Conservation (phyloP, 2,797 vertebrate species). For the Carduelis carduelis region DNA sequence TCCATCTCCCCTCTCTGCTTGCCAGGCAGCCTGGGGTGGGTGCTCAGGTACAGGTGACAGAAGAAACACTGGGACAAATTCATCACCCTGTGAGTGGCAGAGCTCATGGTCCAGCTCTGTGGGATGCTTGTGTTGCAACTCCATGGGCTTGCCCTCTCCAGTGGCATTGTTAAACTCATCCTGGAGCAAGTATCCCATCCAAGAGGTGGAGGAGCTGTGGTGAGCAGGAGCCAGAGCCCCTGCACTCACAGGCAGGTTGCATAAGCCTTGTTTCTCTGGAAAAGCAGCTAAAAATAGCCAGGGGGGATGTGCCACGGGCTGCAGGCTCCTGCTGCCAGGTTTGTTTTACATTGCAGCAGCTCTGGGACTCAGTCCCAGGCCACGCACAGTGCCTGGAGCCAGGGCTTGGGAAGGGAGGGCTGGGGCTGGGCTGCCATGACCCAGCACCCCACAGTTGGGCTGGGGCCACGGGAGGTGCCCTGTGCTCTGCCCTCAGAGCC, state of each 20-base stretch:
- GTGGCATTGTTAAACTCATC: not conserved
- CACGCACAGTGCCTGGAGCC: accelerated
- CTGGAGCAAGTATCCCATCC: not conserved
- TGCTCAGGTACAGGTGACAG: not conserved
- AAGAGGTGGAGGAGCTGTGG: accelerated
- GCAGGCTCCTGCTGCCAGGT: not conserved
- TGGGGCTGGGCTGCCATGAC: accelerated
- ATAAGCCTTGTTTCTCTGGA: not conserved
- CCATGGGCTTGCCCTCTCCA: not conserved
- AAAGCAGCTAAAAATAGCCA: constrained; percentile 44
- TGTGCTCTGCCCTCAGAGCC: not conserved
- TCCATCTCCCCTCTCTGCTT: not conserved
- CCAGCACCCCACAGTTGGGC: not conserved
- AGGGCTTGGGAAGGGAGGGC: not conserved
- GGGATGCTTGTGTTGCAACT: accelerated
- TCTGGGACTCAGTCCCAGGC: not conserved
- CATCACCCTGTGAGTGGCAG: accelerated
- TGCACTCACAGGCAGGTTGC: not conserved
- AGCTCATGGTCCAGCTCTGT: not conserved
- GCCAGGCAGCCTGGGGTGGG: accelerated
- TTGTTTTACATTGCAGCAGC: not conserved
- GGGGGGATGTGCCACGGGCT: not conserved
- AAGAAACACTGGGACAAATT: not conserved
- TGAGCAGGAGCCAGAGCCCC: not conserved
- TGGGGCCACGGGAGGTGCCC: not conserved